A percentile compares a stretch with the other conserved stretches of the same genome.
Evolutionary conservation across 2,888 invertebrate genomes (phyloP).

Genomic region (Gasteruption jaculator): DNA sequence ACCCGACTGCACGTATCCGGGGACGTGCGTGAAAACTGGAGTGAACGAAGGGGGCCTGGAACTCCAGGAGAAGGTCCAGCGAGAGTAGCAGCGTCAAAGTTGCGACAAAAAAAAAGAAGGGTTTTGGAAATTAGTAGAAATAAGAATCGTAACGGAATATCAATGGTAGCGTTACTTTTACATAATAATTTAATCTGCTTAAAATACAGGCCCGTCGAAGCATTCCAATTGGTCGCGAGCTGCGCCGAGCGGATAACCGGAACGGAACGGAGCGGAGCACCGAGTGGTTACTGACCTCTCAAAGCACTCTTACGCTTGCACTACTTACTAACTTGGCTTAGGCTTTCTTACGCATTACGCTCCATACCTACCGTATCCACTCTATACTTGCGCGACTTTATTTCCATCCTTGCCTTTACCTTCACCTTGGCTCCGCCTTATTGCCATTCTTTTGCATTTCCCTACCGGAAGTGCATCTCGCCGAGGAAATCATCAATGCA

Average conservation of each 20-base stretch:
- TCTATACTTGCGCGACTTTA: conserved; percentile 30
- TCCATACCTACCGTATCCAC: conserved; percentile 43
- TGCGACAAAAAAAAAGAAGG: too few species aligned
- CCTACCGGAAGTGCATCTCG: conserved; percentile 11
- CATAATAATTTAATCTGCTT: conserved; percentile 34
- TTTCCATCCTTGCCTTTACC: conserved; percentile 31
- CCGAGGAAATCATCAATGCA: too few species aligned
- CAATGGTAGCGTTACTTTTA: conserved; percentile 34
- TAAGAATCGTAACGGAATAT: conserved; percentile 36
- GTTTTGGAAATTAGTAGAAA: too few species aligned
- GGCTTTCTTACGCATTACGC: conserved; percentile 45
- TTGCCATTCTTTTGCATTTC: conserved; percentile 13
- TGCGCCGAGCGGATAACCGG: conserved; percentile 37
- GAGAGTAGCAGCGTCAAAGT: too few species aligned
- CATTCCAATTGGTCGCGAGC: conserved; percentile 22
- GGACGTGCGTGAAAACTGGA: too few species aligned
- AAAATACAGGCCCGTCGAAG: conserved; percentile 8
- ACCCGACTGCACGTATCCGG: too few species aligned
- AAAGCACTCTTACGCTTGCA: conserved; percentile 50
- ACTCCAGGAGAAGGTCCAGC: too few species aligned
- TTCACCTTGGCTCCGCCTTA: conserved; percentile 37
- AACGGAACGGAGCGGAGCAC: conserved; percentile 40
- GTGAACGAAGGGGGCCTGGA: too few species aligned
- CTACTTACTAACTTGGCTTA: conserved; percentile 47
- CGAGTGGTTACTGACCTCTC: conserved; percentile 42